These are phyloP conservation scores for Parnassius mnemosyne DNA, from an alignment of 2,888 invertebrate genomes.

Conservation along the genomic window DNA sequence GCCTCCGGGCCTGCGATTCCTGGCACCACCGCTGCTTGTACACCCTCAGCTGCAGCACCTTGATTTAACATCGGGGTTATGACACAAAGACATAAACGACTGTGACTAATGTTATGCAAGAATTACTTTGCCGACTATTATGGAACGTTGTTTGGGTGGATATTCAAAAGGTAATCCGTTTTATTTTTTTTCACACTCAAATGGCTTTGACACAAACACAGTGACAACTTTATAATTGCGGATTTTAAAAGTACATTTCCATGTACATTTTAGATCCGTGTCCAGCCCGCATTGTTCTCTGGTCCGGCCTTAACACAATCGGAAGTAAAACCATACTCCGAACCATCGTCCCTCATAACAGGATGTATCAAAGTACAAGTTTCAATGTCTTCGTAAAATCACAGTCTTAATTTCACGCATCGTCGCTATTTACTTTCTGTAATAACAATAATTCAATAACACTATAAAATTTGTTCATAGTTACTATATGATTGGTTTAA, in stretches of 20 bases:
- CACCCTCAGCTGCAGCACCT: slow-evolving; percentile 32
- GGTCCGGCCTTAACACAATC: neutral
- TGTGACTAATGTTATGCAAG: too few relatives aligned
- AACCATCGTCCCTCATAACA: neutral
- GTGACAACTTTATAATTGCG: too few relatives aligned
- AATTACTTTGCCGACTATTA: too few relatives aligned
- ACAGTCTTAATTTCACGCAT: neutral
- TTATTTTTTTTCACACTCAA: too few relatives aligned
- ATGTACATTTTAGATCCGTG: neutral
- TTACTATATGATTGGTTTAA: too few relatives aligned
- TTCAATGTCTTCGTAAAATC: neutral
- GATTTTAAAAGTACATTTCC: neutral
- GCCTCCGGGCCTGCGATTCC: slow-evolving; percentile 33
- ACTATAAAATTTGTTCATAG: too few relatives aligned
- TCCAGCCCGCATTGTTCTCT: neutral
- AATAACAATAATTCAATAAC: neutral
- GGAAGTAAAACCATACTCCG: slow-evolving; percentile 1
- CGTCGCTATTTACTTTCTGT: neutral
- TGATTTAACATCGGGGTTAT: slow-evolving; percentile 15
- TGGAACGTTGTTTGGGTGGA: too few relatives aligned
- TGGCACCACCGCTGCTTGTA: slow-evolving; percentile 25
- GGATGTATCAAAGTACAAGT: slow-evolving; percentile 1
- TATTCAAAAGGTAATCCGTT: too few relatives aligned
- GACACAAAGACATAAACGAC: too few relatives aligned
- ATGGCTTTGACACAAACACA: too few relatives aligned